Base-by-base conservation (phyloP, 2,113 vertebrate genomes). In the Salvelinus namaycush region DNA sequence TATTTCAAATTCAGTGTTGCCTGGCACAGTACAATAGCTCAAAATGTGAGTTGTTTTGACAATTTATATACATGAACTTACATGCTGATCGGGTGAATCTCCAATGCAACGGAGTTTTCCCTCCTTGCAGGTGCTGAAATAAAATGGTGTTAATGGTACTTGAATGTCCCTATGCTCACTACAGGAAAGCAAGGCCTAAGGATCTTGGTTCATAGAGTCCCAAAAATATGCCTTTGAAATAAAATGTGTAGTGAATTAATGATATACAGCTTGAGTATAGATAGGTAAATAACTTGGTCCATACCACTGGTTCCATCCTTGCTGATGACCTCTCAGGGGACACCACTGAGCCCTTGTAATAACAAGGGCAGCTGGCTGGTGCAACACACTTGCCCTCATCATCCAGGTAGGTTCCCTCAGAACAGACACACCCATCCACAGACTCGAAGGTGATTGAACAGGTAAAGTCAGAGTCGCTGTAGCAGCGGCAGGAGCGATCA, bases 351-450 rank as follows among this genome's bases (percentile, higher is more conserved):
- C 94, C 94, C 3, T 83, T 87, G 73, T 93, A 84, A 81, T 95
- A 96, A 84, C 97, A 98, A 71, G 95, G 92, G 8, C 97, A 97
- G 57, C 84, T 73, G 1, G 81, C 60, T 9, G 92, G 78, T 0
- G 85, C 73, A 66, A 97, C 95, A 24, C 97, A 98, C 44, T 76
- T 79, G 3, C 94, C 94, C 0, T 24, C 64, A 0, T 96, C 95
- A 1, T 95, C 88, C 86, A 95, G 85, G 80, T 93, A 97, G 5
- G 92, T 95, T 73, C 90, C 95, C 3, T 74, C 51, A 2, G 84
- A 0, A 0, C 97, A 98, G 73, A 91, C 68, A 3, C 97, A 97
- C 51, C 96, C 97, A 0, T 97, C 96, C 68, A 97, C 89, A 0
- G 95, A 89, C 9, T 90, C 86, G 81, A 96, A 96, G 76, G 85